phyloP scores from a whole-genome alignment of 1,140 invertebrate genomes.

The Steinernema feltiae region DNA sequence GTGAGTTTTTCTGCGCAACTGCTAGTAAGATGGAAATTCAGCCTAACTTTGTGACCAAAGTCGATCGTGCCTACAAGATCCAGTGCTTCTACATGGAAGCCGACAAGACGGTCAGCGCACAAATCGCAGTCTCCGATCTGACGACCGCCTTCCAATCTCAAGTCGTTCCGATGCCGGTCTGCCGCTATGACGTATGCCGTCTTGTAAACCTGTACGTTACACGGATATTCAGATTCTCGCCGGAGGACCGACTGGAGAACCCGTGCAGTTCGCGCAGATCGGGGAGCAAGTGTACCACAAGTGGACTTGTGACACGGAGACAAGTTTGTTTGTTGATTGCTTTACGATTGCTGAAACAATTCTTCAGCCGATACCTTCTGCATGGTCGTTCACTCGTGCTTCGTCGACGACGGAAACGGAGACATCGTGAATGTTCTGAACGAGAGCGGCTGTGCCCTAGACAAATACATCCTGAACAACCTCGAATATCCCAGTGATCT shows the following conservation, averaged over 20 bases:
- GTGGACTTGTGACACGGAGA: constrained; percentile 43
- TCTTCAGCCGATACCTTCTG: constrained; percentile 37
- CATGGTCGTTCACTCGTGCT: constrained; percentile 39
- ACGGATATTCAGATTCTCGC: constrained; percentile 26
- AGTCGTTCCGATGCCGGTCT: constrained; percentile 41
- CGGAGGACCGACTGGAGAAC: constrained; percentile 41
- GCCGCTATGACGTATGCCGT: constrained; percentile 28
- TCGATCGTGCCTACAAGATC: constrained; percentile 42
- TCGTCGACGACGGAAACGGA: constrained; percentile 42
- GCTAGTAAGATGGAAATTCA: neutral
- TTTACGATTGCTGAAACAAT: neutral
- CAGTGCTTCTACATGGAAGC: constrained; percentile 48
- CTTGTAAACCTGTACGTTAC: neutral
- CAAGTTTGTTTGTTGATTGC: neutral
- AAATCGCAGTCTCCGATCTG: constrained; percentile 42
- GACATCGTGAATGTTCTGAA: constrained; percentile 37
- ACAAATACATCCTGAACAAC: constrained; percentile 38
- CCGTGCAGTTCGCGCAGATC: constrained; percentile 36
- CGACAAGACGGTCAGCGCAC: constrained; percentile 39
- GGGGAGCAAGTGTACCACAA: constrained; percentile 44
- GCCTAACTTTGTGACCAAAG: constrained; percentile 41
- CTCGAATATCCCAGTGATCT: constrained; percentile 41
- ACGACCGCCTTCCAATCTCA: constrained; percentile 44
- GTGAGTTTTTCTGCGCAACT: neutral
- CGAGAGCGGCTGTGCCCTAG: constrained; percentile 39